phyloP scores from a whole-genome alignment of 2,797 vertebrate genomes.

The Enteromius radiatus region DNA sequence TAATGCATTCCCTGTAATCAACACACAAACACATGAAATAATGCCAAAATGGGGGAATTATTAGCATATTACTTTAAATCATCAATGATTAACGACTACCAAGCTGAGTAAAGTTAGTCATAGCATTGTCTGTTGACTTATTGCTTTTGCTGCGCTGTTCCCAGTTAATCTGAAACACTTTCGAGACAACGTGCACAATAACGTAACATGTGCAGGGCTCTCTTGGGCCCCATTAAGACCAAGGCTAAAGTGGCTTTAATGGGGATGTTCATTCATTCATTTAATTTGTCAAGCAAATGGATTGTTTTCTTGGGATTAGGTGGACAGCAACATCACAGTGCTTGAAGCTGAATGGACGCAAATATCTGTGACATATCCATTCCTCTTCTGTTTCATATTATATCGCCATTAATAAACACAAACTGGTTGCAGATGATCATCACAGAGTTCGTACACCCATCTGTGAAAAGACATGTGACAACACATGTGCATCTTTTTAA shows the following conservation, averaged over 20 bases:
- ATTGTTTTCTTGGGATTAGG: conserved; percentile 26
- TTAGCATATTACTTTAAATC: background rate
- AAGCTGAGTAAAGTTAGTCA: conserved; percentile 2
- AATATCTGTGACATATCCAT: background rate
- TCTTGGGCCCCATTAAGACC: conserved; percentile 35
- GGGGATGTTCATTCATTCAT: conserved; percentile 28
- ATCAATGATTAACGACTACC: background rate
- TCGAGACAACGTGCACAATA: conserved; percentile 2
- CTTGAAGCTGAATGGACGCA: conserved; percentile 12
- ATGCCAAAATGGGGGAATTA: background rate
- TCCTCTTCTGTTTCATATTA: background rate
- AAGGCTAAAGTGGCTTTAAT: conserved; percentile 31
- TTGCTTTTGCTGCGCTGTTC: background rate
- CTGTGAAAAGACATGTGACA: background rate
- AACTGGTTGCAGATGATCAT: background rate
- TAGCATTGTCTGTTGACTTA: background rate
- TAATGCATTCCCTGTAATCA: background rate
- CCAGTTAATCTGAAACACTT: background rate
- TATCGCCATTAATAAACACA: background rate
- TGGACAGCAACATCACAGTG: conserved; percentile 16
- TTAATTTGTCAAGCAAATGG: conserved; percentile 8
- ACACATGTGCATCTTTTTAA: background rate
- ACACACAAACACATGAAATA: background rate
- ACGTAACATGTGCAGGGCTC: conserved; percentile 1
- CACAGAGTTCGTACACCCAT: background rate